phyloP scores from a whole-genome alignment of 1,140 invertebrate species.

The Ladona fulva region DNA sequence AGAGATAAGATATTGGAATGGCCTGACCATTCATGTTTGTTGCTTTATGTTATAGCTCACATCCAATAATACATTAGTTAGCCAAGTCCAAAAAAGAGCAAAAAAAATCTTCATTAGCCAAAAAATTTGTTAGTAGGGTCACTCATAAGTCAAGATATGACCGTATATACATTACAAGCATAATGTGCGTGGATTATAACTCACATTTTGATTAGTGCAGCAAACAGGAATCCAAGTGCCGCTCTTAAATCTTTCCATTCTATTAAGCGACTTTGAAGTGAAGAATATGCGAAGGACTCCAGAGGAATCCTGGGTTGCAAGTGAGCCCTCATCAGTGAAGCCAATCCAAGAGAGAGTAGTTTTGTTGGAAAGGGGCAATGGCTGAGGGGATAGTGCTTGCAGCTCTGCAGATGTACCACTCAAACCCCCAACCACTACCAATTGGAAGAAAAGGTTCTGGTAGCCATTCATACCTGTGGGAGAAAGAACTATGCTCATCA shows the following conservation, averaged over 20 bases:
- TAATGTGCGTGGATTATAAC: conserved; percentile 26
- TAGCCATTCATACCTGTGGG: conserved; percentile 35
- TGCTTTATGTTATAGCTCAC: no score
- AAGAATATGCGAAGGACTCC: conserved; percentile 58
- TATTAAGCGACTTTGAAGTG: neutral
- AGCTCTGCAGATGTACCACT: neutral
- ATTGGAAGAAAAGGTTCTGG: conserved; percentile 35
- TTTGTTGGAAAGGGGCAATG: conserved; percentile 59
- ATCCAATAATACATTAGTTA: no score
- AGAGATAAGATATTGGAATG: no score
- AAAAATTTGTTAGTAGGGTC: no score
- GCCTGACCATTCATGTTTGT: no score
- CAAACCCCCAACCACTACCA: neutral
- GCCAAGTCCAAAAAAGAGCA: no score
- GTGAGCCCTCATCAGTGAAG: conserved; percentile 67
- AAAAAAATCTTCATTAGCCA: no score
- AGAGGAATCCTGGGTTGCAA: conserved; percentile 53
- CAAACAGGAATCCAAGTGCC: conserved; percentile 70
- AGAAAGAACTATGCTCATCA: no score
- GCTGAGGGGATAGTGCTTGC: conserved; percentile 24
- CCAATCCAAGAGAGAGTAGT: conserved; percentile 71
- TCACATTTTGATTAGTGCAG: conserved; percentile 57
- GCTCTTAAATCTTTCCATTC: conserved; percentile 33
- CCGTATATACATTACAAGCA: no score
- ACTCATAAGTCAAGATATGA: no score